Evolutionary conservation across 2,888 invertebrate species (phyloP), one percentile per base, ranked within the genome.

Genomic region (Lasioglossum vierecki): DNA sequence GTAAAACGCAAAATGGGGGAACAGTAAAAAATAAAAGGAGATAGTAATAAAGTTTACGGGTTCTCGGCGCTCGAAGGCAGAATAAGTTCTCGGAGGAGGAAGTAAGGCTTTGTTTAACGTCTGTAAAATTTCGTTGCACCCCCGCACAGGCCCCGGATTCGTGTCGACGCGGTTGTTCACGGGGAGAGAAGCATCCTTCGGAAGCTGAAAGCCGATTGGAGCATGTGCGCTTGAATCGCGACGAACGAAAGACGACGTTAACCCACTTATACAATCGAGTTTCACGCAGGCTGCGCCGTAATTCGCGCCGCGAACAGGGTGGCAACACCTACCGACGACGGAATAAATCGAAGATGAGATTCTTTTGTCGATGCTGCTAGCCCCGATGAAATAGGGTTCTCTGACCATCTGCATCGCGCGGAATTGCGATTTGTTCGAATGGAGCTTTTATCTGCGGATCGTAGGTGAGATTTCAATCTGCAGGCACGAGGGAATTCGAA

Each of bases 141-240:
- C 35, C 35, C 35, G 35, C 35, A 18, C 30, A 66, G 15, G 26
- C 41, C 26, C 22, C 26, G 26, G 26, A 63, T 26, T 63, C 60
- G 60, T 63, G 60, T 63, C 60, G 60, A 15, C 60, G 46, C 5
- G 39, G 35, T 9, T 39, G n/a, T 68, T 75, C 57, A 15, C 57
- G 44, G 41, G 57, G 39, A 18, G 75, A 75, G 41, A 26, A 44
- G 75, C 75, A 75, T 75, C 75, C 41, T 44, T 72, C 76, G 71
- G 26, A 46, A 63, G 46, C 44, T 63, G 76, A 82, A 80, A 81
- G 71, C 68, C 68, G 73, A 76, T 83, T 68, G 73, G 76, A 73
- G 46, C 18, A 35, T 22, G 68, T 66, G 49, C 46, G 76, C 26
- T 75, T 41, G 76, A 82, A 73, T 82, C 53, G 13, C 46, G 53